Conservation (phyloP, 1,140 invertebrate genomes). For the Euwallacea similis region DNA sequence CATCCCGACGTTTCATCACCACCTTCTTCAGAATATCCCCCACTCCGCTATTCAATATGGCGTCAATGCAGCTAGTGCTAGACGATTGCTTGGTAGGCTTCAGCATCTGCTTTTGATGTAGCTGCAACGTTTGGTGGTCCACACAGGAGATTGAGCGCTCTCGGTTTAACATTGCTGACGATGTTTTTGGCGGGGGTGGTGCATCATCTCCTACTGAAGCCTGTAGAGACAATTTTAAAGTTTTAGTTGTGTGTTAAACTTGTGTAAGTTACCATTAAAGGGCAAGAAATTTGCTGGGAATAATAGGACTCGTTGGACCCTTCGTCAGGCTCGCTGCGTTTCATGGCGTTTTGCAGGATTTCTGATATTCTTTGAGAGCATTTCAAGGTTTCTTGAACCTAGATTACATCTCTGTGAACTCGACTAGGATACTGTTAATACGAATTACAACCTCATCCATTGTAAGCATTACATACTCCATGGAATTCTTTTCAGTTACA, state of each 20-base stretch:
- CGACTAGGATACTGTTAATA: background rate
- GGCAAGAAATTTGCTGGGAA: constrained; percentile 39
- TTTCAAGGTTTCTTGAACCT: constrained; percentile 32
- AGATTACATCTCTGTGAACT: background rate
- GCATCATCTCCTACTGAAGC: constrained; percentile 8
- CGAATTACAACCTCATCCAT: constrained; percentile 46
- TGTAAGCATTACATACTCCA: constrained; percentile 47
- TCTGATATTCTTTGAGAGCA: constrained; percentile 48
- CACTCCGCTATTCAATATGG: constrained; percentile 49
- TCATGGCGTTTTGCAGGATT: constrained; percentile 43
- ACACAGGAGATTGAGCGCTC: constrained; percentile 45
- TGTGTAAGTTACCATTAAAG: background rate
- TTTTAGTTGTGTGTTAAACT: constrained; percentile 2
- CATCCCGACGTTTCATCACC: constrained; percentile 48
- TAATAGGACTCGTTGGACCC: constrained; percentile 49
- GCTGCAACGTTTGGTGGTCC: constrained; percentile 42
- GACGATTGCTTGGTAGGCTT: constrained; percentile 46
- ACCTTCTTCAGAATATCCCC: constrained; percentile 52
- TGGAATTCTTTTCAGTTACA: constrained; percentile 46
- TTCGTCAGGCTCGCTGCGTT: constrained; percentile 43
- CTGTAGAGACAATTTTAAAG: constrained; percentile 5
- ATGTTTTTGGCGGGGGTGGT: constrained; percentile 1
- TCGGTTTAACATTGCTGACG: constrained; percentile 11
- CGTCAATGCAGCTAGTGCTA: constrained; percentile 52
- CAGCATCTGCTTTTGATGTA: constrained; percentile 40